phyloP scores from a whole-genome alignment of 2,113 vertebrate genomes.

The human (Homo sapiens) region DNA sequence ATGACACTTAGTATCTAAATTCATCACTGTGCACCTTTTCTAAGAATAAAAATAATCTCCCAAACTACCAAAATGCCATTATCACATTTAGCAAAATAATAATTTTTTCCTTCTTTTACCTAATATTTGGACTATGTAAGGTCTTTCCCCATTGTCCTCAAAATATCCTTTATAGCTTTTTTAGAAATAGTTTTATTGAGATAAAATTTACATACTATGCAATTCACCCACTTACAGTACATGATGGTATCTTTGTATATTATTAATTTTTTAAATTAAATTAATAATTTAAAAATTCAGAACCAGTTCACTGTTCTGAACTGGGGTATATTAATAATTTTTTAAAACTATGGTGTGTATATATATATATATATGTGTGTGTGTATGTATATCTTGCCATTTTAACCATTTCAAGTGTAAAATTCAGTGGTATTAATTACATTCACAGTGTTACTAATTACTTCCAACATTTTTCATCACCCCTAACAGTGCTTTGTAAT shows the following conservation, averaged over 20 bases:
- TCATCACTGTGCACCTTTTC: background rate
- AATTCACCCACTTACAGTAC: background rate
- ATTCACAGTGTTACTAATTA: background rate
- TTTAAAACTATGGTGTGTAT: background rate
- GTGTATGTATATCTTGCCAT: background rate
- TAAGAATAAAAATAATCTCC: background rate
- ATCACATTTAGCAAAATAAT: background rate
- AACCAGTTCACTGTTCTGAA: too few relatives aligned
- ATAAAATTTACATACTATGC: background rate
- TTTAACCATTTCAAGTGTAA: background rate
- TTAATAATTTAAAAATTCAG: too few relatives aligned
- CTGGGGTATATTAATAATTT: background rate
- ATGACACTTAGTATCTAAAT: background rate
- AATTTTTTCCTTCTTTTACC: background rate
- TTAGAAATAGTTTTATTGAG: background rate
- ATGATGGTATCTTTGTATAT: background rate
- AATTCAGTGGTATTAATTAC: background rate
- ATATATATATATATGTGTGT: too few relatives aligned
- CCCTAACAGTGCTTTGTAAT: background rate
- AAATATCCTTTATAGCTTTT: background rate
- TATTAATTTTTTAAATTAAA: background rate
- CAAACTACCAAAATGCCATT: background rate
- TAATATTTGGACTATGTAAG: background rate
- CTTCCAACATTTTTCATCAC: background rate
- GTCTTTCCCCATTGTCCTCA: background rate